Evolutionary conservation across 2,888 invertebrate species (phyloP).

Genomic region (Drosophila rubida): DNA sequence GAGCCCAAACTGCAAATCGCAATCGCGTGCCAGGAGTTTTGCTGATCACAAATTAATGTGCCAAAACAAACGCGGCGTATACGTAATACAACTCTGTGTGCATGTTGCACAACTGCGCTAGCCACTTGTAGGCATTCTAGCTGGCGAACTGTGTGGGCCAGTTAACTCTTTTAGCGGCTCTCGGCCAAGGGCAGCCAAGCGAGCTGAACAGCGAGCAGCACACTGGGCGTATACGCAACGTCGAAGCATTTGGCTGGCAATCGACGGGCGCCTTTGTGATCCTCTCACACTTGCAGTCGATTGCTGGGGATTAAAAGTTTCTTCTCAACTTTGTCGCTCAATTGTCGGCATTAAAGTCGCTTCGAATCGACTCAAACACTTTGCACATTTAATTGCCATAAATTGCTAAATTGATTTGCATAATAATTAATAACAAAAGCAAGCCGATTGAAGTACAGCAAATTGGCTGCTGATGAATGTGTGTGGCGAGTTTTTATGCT

Average conservation of each 20-base stretch:
- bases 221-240: not conserved
- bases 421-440: no score
- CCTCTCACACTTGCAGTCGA: not conserved
- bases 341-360: no score
- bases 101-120: not conserved
- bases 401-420: no score
- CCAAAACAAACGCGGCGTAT: not conserved
- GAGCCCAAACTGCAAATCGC: not conserved
- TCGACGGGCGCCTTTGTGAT: not conserved
- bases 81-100: not conserved
- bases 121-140: not conserved
- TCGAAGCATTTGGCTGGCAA: not conserved
- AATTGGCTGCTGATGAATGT: no score
- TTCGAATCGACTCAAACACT: no score
- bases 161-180: not conserved
- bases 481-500: no score
- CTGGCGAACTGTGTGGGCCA: not conserved
- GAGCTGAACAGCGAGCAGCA: not conserved
- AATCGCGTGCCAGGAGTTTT: not conserved
- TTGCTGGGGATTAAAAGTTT: no score
- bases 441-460: no score
- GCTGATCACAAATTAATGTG: not conserved
- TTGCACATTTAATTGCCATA: no score
- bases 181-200: not conserved
- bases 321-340: no score